phyloP scores from a whole-genome alignment of 2,888 invertebrate species.

The Biston betularia region DNA sequence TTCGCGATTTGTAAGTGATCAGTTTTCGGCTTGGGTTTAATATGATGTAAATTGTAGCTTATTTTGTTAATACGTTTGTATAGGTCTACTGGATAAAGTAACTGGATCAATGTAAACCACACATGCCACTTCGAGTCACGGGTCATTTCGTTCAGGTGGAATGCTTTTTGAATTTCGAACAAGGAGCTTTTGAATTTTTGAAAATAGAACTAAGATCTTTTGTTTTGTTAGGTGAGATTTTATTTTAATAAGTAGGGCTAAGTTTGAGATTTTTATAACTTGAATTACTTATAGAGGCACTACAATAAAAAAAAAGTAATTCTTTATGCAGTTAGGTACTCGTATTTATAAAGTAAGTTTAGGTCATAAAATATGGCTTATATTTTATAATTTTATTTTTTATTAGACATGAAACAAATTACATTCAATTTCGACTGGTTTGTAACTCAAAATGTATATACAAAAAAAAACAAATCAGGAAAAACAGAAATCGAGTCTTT shows the following conservation, averaged over 20 bases:
- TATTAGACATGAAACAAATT: no score
- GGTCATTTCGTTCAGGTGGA: constrained; percentile 59
- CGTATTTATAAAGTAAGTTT: no score
- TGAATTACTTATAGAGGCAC: no score
- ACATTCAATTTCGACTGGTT: no score
- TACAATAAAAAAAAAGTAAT: no score
- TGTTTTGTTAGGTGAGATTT: constrained; percentile 35
- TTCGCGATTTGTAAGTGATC: no score
- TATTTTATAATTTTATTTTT: no score
- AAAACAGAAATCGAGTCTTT: no score
- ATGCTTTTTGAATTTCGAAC: constrained; percentile 56
- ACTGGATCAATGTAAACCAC: constrained; percentile 27
- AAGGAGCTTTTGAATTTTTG: constrained; percentile 47
- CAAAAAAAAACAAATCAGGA: no score
- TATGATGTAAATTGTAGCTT: not conserved
- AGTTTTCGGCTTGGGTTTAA: no score
- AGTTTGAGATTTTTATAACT: not conserved
- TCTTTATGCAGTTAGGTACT: no score
- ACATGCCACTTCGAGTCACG: constrained; percentile 42
- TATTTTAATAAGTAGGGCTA: not conserved
- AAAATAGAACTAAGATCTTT: constrained; percentile 32
- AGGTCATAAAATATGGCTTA: no score
- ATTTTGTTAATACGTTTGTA: not conserved
- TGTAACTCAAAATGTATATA: not conserved
- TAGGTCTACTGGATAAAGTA: not conserved